Conservation (phyloP, 2,113 vertebrate species). For the Balaeniceps rex region DNA sequence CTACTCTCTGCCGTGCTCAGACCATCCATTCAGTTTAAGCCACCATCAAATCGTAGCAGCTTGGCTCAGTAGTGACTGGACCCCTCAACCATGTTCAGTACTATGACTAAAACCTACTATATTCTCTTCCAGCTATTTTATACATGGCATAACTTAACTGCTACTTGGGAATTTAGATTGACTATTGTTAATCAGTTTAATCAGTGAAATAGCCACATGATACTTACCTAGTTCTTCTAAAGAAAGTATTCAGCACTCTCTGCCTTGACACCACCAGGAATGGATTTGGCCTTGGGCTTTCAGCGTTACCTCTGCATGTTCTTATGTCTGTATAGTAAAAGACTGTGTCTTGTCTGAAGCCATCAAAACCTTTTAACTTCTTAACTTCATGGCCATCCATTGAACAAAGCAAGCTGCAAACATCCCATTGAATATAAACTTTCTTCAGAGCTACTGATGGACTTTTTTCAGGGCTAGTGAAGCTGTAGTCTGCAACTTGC, state of each 20-base stretch:
- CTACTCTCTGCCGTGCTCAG: background rate
- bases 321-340: background rate
- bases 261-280: background rate
- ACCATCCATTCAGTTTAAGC: background rate
- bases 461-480: background rate
- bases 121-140: background rate
- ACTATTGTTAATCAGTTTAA: background rate
- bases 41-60: background rate
- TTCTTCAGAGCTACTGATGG: background rate
- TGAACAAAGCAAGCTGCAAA: background rate
- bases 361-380: background rate
- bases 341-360: background rate
- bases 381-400: background rate
- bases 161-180: background rate
- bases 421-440: background rate
- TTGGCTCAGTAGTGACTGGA: background rate
- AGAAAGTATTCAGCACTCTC: background rate
- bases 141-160: background rate
- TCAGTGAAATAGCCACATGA: background rate
- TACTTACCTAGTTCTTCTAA: background rate
- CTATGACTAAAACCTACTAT: background rate
- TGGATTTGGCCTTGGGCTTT: background rate
- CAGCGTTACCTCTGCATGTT: background rate
- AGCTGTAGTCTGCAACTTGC: background rate
- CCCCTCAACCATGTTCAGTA: background rate